Conservation (phyloP, 2,797 vertebrate genomes). For the Ambastaia sidthimunki region DNA sequence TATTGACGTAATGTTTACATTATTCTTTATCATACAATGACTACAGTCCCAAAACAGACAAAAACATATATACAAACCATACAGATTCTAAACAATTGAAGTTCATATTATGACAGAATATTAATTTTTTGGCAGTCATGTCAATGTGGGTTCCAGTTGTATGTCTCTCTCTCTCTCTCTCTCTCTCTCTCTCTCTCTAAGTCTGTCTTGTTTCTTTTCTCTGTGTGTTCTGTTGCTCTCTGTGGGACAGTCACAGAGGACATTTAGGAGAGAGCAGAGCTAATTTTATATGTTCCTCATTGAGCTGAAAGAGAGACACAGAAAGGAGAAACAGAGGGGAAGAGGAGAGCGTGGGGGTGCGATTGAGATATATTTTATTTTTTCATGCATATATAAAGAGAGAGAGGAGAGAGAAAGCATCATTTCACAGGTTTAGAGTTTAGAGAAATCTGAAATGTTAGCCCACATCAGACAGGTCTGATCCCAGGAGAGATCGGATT, state of each 20-base stretch:
- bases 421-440: too few species aligned
- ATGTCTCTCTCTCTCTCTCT: too few species aligned
- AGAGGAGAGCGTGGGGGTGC: slow-evolving; percentile 12
- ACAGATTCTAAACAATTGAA: not conserved
- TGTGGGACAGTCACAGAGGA: slow-evolving; percentile 42
- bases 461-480: slow-evolving; percentile 59
- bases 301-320: slow-evolving; percentile 38
- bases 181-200: not conserved
- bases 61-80: not conserved
- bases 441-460: not conserved
- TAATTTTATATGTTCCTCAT: slow-evolving; percentile 53
- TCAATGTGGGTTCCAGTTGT: not conserved
- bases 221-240: slow-evolving; percentile 27
- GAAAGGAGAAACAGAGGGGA: slow-evolving; percentile 43
- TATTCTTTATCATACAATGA: not conserved
- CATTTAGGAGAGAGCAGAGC: slow-evolving; percentile 36
- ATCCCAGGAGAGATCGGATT: slow-evolving; percentile 70
- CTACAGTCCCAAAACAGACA: not conserved
- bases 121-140: not conserved
- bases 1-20: not conserved
- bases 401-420: too few species aligned
- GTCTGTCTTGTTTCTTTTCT: not conserved
- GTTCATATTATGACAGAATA: too few species aligned
- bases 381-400: too few species aligned
- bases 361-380: not conserved